A percentile compares a stretch with the other conserved stretches of the same genome.
phyloP scores from a whole-genome alignment of 2,888 invertebrate species.

The Entomobrya multifasciata region DNA sequence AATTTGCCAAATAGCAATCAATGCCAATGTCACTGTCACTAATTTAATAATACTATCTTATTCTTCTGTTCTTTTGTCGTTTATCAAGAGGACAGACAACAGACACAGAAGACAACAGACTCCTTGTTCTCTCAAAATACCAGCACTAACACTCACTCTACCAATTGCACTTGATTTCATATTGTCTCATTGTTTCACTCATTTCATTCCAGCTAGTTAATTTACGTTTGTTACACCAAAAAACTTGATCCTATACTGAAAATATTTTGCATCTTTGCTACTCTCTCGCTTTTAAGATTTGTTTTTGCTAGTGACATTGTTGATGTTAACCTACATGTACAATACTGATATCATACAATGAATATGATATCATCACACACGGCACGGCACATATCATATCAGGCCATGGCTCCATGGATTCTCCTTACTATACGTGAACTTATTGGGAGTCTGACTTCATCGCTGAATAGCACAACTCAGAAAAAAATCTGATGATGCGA shows the following conservation, averaged over 20 bases:
- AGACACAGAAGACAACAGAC: background rate
- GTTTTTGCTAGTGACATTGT: background rate
- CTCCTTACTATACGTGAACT: background rate
- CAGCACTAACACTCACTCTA: background rate
- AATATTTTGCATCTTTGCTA: background rate
- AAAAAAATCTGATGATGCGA: conserved; percentile 3
- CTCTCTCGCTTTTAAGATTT: background rate
- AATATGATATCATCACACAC: too few species aligned
- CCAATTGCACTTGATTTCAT: background rate
- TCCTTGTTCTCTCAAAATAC: background rate
- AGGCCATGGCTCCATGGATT: conserved; percentile 9
- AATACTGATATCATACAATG: too few species aligned
- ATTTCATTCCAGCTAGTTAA: background rate
- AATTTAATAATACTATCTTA: conserved; percentile 17
- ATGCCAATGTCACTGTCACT: conserved; percentile 63
- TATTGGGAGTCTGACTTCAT: background rate
- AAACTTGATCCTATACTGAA: background rate
- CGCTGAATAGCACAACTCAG: conserved; percentile 16
- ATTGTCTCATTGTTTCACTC: conserved; percentile 5
- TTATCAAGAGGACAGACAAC: too few species aligned
- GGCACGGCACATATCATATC: background rate
- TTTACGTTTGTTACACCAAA: background rate
- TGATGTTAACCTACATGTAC: too few species aligned
- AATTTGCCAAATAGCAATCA: conserved; percentile 55
- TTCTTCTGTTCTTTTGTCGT: background rate